phyloP scores from a whole-genome alignment of 2,888 invertebrate species.

The Lomographa bimaculata region DNA sequence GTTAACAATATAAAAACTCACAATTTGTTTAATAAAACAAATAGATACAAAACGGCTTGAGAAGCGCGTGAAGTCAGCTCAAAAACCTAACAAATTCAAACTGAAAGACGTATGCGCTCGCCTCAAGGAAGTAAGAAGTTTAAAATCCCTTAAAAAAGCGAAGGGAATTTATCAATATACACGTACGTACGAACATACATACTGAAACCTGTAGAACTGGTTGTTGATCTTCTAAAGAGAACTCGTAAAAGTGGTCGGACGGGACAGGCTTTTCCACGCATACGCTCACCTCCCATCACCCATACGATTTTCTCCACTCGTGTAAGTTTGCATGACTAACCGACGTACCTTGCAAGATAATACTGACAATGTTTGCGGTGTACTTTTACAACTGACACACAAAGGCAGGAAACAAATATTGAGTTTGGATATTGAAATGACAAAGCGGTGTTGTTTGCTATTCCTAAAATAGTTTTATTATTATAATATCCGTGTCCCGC shows the following conservation, averaged over 20 bases:
- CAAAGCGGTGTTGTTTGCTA: conserved; percentile 3
- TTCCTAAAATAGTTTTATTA: too few relatives aligned
- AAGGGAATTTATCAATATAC: conserved; percentile 35
- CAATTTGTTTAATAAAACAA: too few relatives aligned
- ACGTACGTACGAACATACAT: too few relatives aligned
- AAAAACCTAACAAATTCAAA: too few relatives aligned
- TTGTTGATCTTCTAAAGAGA: conserved; percentile 44
- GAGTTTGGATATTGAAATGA: conserved; percentile 18
- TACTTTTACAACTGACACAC: conserved; percentile 22
- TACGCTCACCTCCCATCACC: conserved; percentile 16
- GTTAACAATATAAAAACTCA: too few relatives aligned
- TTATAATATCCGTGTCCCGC: too few relatives aligned
- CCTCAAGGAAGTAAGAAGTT: conserved; percentile 14
- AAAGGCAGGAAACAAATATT: conserved; percentile 31
- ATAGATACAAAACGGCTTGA: too few relatives aligned
- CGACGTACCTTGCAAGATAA: conserved; percentile 23
- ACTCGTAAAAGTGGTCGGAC: conserved; percentile 45
- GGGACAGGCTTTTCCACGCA: conserved; percentile 36
- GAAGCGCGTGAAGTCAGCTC: too few relatives aligned
- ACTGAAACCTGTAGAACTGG: conserved; percentile 39
- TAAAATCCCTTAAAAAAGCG: conserved; percentile 15
- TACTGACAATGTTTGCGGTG: conserved; percentile 23
- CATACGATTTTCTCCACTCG: conserved; percentile 39
- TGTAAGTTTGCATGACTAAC: conserved; percentile 33
- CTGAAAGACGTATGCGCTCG: conserved; percentile 6